Base-by-base conservation (phyloP, 2,888 invertebrate species). In the Erannis defoliaria region DNA sequence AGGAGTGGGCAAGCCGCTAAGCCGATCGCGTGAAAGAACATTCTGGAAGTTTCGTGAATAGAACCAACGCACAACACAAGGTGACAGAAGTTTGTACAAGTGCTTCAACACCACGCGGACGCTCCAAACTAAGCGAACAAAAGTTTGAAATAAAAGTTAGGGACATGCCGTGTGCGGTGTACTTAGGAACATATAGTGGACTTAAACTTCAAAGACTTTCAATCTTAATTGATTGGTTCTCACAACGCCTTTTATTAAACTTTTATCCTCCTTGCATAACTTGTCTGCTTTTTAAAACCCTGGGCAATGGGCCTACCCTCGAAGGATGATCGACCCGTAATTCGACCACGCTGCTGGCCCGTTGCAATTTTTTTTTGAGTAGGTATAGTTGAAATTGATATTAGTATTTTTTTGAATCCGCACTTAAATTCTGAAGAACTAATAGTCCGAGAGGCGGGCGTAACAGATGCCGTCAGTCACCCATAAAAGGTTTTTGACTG, bases 11-110 rank as follows among this genome's bases (percentile, higher is more conserved):
- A 82, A 87, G 87, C 85, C 86, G 83, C 85, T 91, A 90, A 90
- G 90, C 86, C 89, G 89, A 85, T 88, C 86, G 82, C 74, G 83
- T 73, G 84, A 85, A 87, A 84, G 89, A 87, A 89, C 80, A 70
- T 77, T 79, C 81, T 73, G 75, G 67, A 84, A 90, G 76, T 87
- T 86, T 78, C 70, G 69, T 84, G 85, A 90, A 89, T 88, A 82
- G 89, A 81, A 83, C 76, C 75, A 67, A 82, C 83, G 80, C 81
- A 82, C 78, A 81, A 83, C 82, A 84, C 80, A 74, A 82, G 85
- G 81, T 84, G 88, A 85, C 87, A 64, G 75, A 87, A 88, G 84
- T 87, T 86, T 78, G 71, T 54, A 56, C 74, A 78, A 84, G 78
- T 82, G 78, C 82, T 83, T 75, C 72, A 70, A 71, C 70, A 79